Percentiles rank a stretch among this genome's conserved stretches.
Evolutionary conservation across 2,888 invertebrate species (phyloP).

Genomic region (Andrena trimmerana): DNA sequence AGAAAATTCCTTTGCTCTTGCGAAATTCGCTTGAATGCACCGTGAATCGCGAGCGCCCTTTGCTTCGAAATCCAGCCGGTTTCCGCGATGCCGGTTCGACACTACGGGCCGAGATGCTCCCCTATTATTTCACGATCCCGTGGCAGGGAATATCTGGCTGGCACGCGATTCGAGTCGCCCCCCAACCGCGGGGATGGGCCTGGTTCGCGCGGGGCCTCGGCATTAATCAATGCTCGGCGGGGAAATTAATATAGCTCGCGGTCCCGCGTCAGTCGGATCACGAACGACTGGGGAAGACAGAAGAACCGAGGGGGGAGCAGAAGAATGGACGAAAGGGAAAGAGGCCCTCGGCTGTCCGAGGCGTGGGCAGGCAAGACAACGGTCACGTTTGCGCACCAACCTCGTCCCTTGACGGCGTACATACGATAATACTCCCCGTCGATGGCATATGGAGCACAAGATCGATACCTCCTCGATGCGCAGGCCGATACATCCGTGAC

Average conservation of each 20-base stretch:
- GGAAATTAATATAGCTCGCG: constrained; percentile 75
- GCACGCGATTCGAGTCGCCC: constrained; percentile 66
- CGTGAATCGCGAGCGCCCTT: not conserved
- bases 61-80: not conserved
- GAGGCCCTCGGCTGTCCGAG: constrained; percentile 42
- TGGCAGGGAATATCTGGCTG: constrained; percentile 49
- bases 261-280: constrained; percentile 48
- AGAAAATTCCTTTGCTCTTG: not conserved
- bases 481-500: constrained; percentile 67
- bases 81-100: constrained; percentile 37
- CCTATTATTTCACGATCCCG: constrained; percentile 64
- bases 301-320: constrained; percentile 49
- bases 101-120: constrained; percentile 43
- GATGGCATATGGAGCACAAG: constrained; percentile 68
- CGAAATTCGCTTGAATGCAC: not conserved
- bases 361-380: constrained; percentile 72
- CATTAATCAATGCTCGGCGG: constrained; percentile 70
- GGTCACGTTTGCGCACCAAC: constrained; percentile 55
- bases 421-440: constrained; percentile 54
- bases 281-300: constrained; percentile 29
- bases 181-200: not conserved
- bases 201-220: constrained; percentile 51
- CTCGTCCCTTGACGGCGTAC: constrained; percentile 52
- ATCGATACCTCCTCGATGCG: constrained; percentile 60
- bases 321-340: constrained; percentile 56